Base-by-base conservation (phyloP, 2,888 invertebrate species). In the Drosophila neonasuta region DNA sequence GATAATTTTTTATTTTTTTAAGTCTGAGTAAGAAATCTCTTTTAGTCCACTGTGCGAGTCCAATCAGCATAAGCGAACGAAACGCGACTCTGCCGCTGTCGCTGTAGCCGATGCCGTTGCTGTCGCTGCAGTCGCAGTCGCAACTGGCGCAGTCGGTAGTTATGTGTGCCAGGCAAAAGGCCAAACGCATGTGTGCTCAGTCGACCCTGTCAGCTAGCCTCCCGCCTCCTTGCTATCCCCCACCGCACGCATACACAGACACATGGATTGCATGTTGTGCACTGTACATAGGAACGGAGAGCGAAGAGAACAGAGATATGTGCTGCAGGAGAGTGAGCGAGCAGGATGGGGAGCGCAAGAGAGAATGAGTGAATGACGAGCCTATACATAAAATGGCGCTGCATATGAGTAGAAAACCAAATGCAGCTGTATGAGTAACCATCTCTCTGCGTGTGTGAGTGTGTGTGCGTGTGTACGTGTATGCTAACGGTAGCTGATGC, bases 111-210 rank as follows among this genome's bases (percentile, higher is more conserved):
- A 24, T 24, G 63, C 62, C 51, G 65, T 44, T 41, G 59, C 50
- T 39, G 52, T 44, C 13, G 61, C 44, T 39, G 49, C 69, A 15
- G 58, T 61, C 46, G 65, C 75, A 46, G 49, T 63, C 49, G 44
- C 63, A 57, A 52, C 49, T 17, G 62, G 5, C 62, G 63, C 55
- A 52, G 46, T 48, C 48, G 52, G 61, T 42, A 48, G 80, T 75
- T 81, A 86, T 86, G 72, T 81, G 80, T 86, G 80, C 80, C 80
- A 86, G 81, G 81, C 84, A 81, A 81, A 81, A 86, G 81, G 84
- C 86, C 81, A 81, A 83, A 86, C 77, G 74, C 73, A 75, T 74
- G 74, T 76, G 60, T 72, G 74, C 48, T 61, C 74, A 71, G 76
- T 59, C 76, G 76, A 71, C 73, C 73, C 71, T 71, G 66, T 59